These are phyloP conservation scores for Oncorhynchus nerka DNA, from an alignment of 2,113 vertebrate species.

Conservation along the genomic window DNA sequence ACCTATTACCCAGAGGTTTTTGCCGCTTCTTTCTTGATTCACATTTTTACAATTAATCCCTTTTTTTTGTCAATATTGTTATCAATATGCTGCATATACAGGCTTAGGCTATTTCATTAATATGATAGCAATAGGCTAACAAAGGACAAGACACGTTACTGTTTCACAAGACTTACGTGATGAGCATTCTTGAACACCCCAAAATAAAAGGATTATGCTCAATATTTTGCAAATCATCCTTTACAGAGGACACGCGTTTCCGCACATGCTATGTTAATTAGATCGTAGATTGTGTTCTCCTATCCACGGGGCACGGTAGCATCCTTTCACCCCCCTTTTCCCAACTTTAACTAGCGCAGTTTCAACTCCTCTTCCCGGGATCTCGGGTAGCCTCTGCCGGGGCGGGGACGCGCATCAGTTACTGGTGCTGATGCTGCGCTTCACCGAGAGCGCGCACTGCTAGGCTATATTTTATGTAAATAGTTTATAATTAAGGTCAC, in stretches of 20 bases:
- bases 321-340: slow-evolving; percentile 58
- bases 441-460: slow-evolving; percentile 68
- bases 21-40: slow-evolving; percentile 25
- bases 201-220: slow-evolving; percentile 72
- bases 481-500: slow-evolving; percentile 16
- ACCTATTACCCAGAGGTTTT: slow-evolving; percentile 32
- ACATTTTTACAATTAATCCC: not conserved
- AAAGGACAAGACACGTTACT: slow-evolving; percentile 38
- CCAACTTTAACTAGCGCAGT: slow-evolving; percentile 76
- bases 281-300: slow-evolving; percentile 54
- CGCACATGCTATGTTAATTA: slow-evolving; percentile 55
- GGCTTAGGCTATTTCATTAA: not conserved
- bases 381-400: slow-evolving; percentile 63
- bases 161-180: slow-evolving; percentile 76
- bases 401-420: slow-evolving; percentile 69
- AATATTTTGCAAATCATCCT: slow-evolving; percentile 76
- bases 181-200: slow-evolving; percentile 71
- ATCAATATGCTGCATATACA: not conserved
- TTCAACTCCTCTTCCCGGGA: slow-evolving; percentile 75
- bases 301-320: slow-evolving; percentile 40
- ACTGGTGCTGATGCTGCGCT: slow-evolving; percentile 69
- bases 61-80: not conserved
- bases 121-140: slow-evolving; percentile 14
- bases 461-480: slow-evolving; percentile 33
- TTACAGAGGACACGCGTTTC: slow-evolving; percentile 56